Evolutionary conservation across 1,140 invertebrate species (phyloP), one percentile per base, ranked within the genome.

Genomic region (Neodiprion pinetum): DNA sequence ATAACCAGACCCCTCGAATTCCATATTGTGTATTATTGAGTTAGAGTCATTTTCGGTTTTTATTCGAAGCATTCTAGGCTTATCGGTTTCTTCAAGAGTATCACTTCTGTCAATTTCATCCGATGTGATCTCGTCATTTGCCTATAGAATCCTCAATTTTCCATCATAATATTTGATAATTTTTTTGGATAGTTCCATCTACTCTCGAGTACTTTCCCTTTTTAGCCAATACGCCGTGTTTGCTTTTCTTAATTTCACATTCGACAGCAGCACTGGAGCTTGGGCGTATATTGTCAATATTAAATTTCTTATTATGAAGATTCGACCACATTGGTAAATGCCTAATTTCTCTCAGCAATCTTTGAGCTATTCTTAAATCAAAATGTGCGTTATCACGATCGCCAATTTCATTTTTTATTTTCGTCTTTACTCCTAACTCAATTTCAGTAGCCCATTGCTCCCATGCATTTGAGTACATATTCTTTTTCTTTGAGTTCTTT

Each of bases 241-340:
- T 78, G 2, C 76, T 72, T 50, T 67, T 75, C 48, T 70, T 72
- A 12, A 78, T 72, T 71, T 75, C 74, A 17, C 72, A 66, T 67
- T 78, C 77, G 2, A 78, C 77, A 4, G 53, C 17, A n/a, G 74
- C 77, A 70, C 77, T 78, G 1, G 74, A 67, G n/a, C 75, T 74
- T 14, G 75, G 74, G 4, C 17, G 17, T 21, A 72, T 68, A 7
- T 75, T 21, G 1, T 75, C 77, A 65, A 70, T 65, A 7, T 71
- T 68, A 72, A 75, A 76, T 69, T 73, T 75, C 7, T 79, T 21
- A 12, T 12, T 23, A 21, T 23, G n/a, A 21, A 77, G 70, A 28
- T 73, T 73, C 4, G 71, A 49, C 77, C 72, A 75, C 53, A 76
- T 40, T 7, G 77, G 72, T 12, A 75, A 66, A 14, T 65, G 68